Evolutionary conservation across 2,113 vertebrate species (phyloP).

Genomic region (Phalacrocorax pelagicus): DNA sequence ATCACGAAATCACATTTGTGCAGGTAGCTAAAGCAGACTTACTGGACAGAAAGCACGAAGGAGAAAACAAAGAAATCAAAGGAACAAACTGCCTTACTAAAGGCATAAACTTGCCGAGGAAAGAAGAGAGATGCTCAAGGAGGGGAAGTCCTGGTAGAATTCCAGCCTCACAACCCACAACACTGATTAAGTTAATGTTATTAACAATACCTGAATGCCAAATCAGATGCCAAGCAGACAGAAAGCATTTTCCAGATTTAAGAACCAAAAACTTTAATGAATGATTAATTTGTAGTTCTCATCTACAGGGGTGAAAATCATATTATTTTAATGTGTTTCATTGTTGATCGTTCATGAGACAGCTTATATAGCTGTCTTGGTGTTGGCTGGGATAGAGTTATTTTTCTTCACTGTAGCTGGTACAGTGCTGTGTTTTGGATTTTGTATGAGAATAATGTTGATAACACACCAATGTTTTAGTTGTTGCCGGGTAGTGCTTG

Average conservation of each 20-base stretch:
- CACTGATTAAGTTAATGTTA: not conserved
- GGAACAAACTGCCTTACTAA: not conserved
- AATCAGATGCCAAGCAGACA: not conserved
- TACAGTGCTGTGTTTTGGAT: no score
- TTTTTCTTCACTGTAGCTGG: no score
- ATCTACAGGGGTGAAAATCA: not conserved
- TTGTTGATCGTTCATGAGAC: not conserved
- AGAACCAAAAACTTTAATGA: not conserved
- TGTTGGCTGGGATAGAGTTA: no score
- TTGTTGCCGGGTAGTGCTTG: no score
- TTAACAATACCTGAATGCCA: not conserved
- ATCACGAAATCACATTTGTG: not conserved
- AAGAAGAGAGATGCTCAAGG: not conserved
- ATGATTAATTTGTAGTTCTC: not conserved
- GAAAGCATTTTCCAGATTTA: not conserved
- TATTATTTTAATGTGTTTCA: not conserved
- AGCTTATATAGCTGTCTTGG: not conserved
- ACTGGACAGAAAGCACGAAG: not conserved
- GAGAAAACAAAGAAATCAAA: not conserved
- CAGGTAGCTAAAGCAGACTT: not conserved
- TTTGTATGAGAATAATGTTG: no score
- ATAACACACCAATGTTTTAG: no score
- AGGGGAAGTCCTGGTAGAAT: not conserved
- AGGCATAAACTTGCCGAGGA: not conserved
- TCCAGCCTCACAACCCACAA: not conserved